These are phyloP conservation scores for Agrotis exclamationis DNA, from an alignment of 2,888 invertebrate genomes.

Conservation along the genomic window DNA sequence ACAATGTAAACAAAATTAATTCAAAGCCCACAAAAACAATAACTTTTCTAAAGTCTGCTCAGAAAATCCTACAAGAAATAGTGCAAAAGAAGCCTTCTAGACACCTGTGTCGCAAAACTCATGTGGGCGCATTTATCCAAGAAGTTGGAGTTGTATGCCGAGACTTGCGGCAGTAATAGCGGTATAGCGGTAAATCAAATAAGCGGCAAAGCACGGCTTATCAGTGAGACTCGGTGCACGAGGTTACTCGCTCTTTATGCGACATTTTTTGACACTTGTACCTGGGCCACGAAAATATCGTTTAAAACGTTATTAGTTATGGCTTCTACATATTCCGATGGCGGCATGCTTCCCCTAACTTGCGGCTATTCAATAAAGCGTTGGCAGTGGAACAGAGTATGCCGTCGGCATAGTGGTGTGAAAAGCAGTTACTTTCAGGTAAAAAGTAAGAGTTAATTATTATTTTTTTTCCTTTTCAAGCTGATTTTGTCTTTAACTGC, in stretches of 20 bases:
- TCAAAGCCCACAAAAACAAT: not conserved
- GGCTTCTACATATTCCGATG: too few relatives aligned
- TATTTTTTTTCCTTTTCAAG: too few relatives aligned
- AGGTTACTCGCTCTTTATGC: slow-evolving; percentile 32
- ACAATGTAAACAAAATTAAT: slow-evolving; percentile 1
- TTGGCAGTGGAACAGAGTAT: too few relatives aligned
- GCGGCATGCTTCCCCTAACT: too few relatives aligned
- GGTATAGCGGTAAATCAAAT: slow-evolving; percentile 70
- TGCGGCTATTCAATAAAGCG: too few relatives aligned
- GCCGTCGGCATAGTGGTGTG: too few relatives aligned
- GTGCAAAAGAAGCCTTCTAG: slow-evolving; percentile 30
- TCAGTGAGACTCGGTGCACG: slow-evolving; percentile 48
- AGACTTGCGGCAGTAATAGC: slow-evolving; percentile 40
- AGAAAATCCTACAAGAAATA: slow-evolving; percentile 36
- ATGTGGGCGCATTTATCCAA: slow-evolving; percentile 57
- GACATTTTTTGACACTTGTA: slow-evolving; percentile 31
- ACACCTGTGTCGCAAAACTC: slow-evolving; percentile 57
- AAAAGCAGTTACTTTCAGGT: too few relatives aligned
- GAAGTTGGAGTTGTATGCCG: slow-evolving; percentile 60
- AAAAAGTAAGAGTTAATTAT: too few relatives aligned
- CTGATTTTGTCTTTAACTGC: too few relatives aligned
- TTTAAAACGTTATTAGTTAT: too few relatives aligned
- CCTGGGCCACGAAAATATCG: not conserved
- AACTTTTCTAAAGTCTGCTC: slow-evolving; percentile 19
- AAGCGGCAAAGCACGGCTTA: slow-evolving; percentile 59